Evolutionary conservation across 1,140 invertebrate species (phyloP), one percentile per base, ranked within the genome.

Genomic region (Argopecten irradians): DNA sequence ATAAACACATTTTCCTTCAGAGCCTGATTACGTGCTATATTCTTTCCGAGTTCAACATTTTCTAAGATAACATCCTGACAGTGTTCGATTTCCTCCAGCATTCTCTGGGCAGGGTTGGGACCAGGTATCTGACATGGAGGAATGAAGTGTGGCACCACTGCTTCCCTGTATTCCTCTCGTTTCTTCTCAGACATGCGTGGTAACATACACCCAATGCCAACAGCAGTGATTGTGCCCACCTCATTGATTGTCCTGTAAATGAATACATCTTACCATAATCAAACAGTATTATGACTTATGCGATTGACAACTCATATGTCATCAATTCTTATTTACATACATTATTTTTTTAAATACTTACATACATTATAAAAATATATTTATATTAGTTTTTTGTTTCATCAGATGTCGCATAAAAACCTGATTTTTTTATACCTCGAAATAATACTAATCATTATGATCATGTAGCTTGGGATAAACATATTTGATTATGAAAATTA

Each of bases 1-100:
- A 95, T 93, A 43, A 95, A 95, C 19, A 95, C 88, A 83, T 95
- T 95, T 88, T 95, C 94, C 83, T 92, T 93, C 84, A 95, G 88
- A 9, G 94, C 94, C 83, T 93, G 92, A 88, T 95, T 95, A 32
- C 89, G 88, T 0, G 94, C 93, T 41, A 94, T 94, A 86, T 94
- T 94, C 16, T 91, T 89, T 39, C 85, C 91, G 22, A 94, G 82
- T 33, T 91, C 86, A 0, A 94, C 92, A 86, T 93, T 91, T 22
- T 94, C 90, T 34, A 95, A 82, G 46, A 95, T 93, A 14, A 92
- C 88, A 83, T 93, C 90, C 87, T 95, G 94, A 86, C 94, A 95
- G 0, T 93, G 93, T 83, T 28, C 33, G 33, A 35, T 35, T 84
- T 35, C 35, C 34, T 84, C 83, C 83, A 84, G 34, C 33, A 84